Evolutionary conservation across 2,797 vertebrate genomes (phyloP).

Genomic region (Allobates femoralis): DNA sequence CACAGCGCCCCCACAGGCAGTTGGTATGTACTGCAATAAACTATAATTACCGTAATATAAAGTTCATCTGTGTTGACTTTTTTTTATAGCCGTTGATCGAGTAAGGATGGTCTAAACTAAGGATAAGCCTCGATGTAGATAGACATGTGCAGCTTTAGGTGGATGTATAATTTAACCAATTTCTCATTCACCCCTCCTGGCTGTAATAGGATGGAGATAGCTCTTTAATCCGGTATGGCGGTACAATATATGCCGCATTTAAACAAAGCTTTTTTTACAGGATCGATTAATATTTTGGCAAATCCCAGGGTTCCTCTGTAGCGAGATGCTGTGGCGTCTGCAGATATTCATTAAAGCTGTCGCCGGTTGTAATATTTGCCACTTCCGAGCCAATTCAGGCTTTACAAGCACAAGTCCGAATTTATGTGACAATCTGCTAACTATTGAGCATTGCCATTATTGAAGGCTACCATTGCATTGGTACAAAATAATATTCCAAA

Average conservation of each 20-base stretch:
- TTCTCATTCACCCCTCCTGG: neutral
- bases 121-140: neutral
- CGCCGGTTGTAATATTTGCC: conserved; percentile 9
- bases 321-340: neutral
- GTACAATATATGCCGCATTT: neutral
- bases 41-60: neutral
- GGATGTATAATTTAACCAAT: too few relatives aligned
- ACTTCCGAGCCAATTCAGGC: neutral
- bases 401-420: neutral
- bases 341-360: conserved; percentile 33
- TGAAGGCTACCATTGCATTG: too few relatives aligned
- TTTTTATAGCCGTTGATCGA: neutral
- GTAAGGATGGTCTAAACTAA: neutral
- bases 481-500: too few relatives aligned
- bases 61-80: neutral
- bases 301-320: neutral
- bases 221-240: neutral
- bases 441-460: too few relatives aligned
- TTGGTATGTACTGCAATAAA: neutral
- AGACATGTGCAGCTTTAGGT: neutral
- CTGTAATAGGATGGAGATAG: neutral
- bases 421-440: neutral
- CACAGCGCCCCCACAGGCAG: neutral
- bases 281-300: conserved; percentile 22
- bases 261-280: neutral